phyloP scores from a whole-genome alignment of 2,113 vertebrate species.

The Sinocyclocheilus maitianheensis region DNA sequence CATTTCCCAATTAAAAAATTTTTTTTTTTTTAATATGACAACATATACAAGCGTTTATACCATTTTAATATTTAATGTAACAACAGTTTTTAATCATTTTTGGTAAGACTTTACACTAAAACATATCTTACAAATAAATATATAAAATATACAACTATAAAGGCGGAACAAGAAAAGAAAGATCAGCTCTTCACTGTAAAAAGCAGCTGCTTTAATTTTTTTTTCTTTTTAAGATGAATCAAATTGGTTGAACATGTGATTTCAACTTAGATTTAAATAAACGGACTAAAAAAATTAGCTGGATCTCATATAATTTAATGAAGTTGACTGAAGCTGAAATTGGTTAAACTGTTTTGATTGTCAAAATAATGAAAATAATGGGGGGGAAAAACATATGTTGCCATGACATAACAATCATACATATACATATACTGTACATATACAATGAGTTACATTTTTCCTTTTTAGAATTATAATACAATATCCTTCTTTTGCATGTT shows the following conservation, averaged over 20 bases:
- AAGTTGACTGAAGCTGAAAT: neutral
- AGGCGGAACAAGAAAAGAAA: neutral
- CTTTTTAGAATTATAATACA: neutral
- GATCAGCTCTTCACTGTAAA: neutral
- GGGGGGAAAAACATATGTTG: neutral
- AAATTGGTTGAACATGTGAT: neutral
- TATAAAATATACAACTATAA: neutral
- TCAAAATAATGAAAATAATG: no score
- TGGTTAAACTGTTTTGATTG: neutral
- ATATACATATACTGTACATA: neutral
- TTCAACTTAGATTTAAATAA: no score
- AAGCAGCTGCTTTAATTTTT: no score
- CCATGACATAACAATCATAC: neutral
- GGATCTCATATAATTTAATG: neutral
- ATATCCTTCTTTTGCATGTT: neutral
- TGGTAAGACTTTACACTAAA: constrained; percentile 18
- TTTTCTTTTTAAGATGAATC: neutral
- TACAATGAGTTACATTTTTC: neutral
- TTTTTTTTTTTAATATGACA: neutral
- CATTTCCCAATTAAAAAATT: neutral
- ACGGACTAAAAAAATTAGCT: neutral
- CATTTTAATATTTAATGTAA: constrained; percentile 25
- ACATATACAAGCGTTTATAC: neutral
- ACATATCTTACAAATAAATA: neutral
- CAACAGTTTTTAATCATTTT: constrained; percentile 26